phyloP scores from a whole-genome alignment of 2,888 invertebrate genomes.

The Dasysyrphus tricinctus region DNA sequence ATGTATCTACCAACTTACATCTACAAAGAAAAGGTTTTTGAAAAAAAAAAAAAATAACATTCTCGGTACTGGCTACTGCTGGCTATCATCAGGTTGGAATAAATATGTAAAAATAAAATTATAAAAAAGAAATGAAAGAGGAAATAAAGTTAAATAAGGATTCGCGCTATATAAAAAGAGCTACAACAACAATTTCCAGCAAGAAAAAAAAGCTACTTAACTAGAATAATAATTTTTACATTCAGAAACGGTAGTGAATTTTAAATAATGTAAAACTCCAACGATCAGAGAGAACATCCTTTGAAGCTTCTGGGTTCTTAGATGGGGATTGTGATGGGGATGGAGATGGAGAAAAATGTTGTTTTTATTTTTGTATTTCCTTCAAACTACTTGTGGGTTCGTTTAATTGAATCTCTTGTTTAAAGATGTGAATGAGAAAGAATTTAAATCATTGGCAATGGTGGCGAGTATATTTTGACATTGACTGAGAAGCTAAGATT shows the following conservation, averaged over 20 bases:
- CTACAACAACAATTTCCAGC: slow-evolving; percentile 19
- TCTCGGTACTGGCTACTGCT: slow-evolving; percentile 43
- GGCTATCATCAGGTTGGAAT: slow-evolving; percentile 57
- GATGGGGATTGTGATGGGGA: neutral
- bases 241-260: slow-evolving; percentile 58
- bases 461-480: neutral
- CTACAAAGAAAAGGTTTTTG: slow-evolving; percentile 22
- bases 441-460: slow-evolving; percentile 5
- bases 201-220: slow-evolving; percentile 59
- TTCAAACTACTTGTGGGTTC: slow-evolving; percentile 58
- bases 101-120: slow-evolving; percentile 18
- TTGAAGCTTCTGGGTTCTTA: slow-evolving; percentile 2
- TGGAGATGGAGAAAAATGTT: neutral
- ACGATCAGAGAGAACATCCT: slow-evolving; percentile 33
- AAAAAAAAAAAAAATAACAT: slow-evolving; percentile 3
- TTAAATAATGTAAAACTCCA: slow-evolving; percentile 51
- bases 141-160: slow-evolving; percentile 70
- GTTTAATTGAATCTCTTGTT: slow-evolving; percentile 66
- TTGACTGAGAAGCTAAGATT: slow-evolving; percentile 1
- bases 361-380: neutral
- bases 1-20: neutral
- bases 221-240: slow-evolving; percentile 71
- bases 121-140: slow-evolving; percentile 5
- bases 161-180: slow-evolving; percentile 7
- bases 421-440: slow-evolving; percentile 41